Evolutionary conservation across 2,113 vertebrate genomes (phyloP), one percentile per base, ranked within the genome.

Genomic region (Phaethon lepturus): DNA sequence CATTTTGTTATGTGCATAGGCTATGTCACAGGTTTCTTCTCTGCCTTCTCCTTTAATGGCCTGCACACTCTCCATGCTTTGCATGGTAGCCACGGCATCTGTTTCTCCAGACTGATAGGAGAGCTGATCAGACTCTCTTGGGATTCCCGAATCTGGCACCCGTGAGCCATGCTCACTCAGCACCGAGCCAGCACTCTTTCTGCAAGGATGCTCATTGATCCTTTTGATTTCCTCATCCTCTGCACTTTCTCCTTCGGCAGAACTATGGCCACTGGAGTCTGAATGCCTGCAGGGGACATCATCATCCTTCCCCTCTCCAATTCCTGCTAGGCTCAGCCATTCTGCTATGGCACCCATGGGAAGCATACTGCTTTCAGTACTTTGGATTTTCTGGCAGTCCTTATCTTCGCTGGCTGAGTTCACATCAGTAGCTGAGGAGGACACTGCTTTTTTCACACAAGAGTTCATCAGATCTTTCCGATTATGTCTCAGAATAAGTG

Each of bases 151-250:
- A 87, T 99, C 98, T 17, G 98, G 98, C 45, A 98, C 97, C 49
- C 95, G 92, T 6, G 91, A 98, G 13, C 87, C 25, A 0, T 62
- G 42, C 28, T 98, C 94, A 2, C 97, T 98, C 58, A 98, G 80
- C 3, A 49, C 66, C 5, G 97, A 98, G 55, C 96, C 28, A 0
- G 91, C 52, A 47, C 91, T 96, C 96, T 98, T 98, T 64, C 94
- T 96, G 82, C 97, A 98, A 64, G 97, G 98, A 83, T 97, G 97
- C 49, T 98, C 98, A 83, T 98, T 99, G 72, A 99, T 99, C 98
- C 97, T 98, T 96, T 99, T 98, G 72, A 99, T 99, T 97, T 99
- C 99, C 87, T 99, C 98, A 8, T 99, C 99, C 90, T 99, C 99
- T 19, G 98, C 98, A 22, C 98, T 99, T 93, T 99, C 99, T 40